phyloP scores from a whole-genome alignment of 2,888 invertebrate species.

The Colostygia pectinataria region DNA sequence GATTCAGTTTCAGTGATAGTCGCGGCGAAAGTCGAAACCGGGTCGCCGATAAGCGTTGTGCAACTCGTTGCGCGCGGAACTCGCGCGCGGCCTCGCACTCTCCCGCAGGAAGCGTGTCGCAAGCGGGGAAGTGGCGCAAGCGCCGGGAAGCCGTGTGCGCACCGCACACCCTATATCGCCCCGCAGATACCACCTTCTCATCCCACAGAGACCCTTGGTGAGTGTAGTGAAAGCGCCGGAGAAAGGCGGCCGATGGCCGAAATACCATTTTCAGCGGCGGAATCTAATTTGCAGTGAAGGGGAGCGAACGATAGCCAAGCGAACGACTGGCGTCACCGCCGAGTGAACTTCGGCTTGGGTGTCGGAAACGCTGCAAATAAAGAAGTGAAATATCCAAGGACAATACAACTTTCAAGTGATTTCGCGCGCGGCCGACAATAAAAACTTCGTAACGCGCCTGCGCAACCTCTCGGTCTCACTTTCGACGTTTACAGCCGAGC shows the following conservation, averaged over 20 bases:
- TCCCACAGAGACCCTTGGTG: constrained; percentile 55
- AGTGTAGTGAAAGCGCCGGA: constrained; percentile 32
- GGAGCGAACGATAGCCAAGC: constrained; percentile 59
- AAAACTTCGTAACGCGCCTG: constrained; percentile 80
- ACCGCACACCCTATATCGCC: constrained; percentile 65
- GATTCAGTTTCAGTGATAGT: constrained; percentile 72
- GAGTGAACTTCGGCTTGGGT: constrained; percentile 70
- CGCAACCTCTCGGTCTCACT: constrained; percentile 81
- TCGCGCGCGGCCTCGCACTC: constrained; percentile 77
- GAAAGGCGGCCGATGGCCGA: constrained; percentile 22
- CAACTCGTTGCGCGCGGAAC: constrained; percentile 71
- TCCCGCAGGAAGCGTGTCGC: constrained; percentile 80
- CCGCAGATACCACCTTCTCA: constrained; percentile 55
- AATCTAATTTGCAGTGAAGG: constrained; percentile 62
- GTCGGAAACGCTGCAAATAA: constrained; percentile 79
- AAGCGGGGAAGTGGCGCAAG: constrained; percentile 80
- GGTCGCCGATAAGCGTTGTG: constrained; percentile 75
- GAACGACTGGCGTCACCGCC: constrained; percentile 61
- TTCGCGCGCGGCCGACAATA: constrained; percentile 81
- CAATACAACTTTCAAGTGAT: constrained; percentile 82
- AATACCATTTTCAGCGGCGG: constrained; percentile 15
- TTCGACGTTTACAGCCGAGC: constrained; percentile 63
- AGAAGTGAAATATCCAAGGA: constrained; percentile 82
- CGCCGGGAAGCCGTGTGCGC: constrained; percentile 73
- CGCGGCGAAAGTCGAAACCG: constrained; percentile 73